phyloP scores from a whole-genome alignment of 2,888 invertebrate species.

The Lapara coniferarum region DNA sequence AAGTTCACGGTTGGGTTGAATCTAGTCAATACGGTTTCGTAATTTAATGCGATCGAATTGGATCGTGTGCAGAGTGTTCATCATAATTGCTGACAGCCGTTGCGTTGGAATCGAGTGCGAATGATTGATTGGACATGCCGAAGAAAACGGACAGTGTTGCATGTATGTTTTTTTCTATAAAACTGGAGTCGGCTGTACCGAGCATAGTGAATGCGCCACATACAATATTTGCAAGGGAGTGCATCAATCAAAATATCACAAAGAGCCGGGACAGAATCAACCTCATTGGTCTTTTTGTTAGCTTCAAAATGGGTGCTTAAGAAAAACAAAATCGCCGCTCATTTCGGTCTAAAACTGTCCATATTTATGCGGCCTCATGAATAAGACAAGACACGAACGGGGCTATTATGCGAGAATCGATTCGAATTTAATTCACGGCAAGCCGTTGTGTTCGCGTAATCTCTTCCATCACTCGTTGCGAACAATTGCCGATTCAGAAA shows the following conservation, averaged over 20 bases:
- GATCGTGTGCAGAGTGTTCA: slow-evolving; percentile 59
- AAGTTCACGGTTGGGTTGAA: slow-evolving; percentile 60
- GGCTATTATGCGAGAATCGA: slow-evolving; percentile 44
- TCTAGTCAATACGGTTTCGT: slow-evolving; percentile 58
- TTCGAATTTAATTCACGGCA: slow-evolving; percentile 44
- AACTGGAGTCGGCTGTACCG: slow-evolving; percentile 32
- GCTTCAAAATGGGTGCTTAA: not conserved
- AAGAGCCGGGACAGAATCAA: not conserved
- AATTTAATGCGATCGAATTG: slow-evolving; percentile 57
- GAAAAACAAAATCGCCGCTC: slow-evolving; percentile 36
- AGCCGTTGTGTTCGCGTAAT: slow-evolving; percentile 37
- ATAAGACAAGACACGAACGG: slow-evolving; percentile 50
- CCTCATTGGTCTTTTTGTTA: slow-evolving; percentile 9
- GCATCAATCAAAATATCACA: slow-evolving; percentile 42
- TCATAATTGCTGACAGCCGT: slow-evolving; percentile 61
- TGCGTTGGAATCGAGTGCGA: slow-evolving; percentile 51
- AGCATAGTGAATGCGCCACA: slow-evolving; percentile 29
- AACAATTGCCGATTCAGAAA: slow-evolving; percentile 40
- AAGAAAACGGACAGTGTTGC: slow-evolving; percentile 48
- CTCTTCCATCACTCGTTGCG: slow-evolving; percentile 36
- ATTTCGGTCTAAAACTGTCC: slow-evolving; percentile 41
- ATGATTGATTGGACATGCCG: slow-evolving; percentile 59
- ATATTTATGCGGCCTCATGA: slow-evolving; percentile 48
- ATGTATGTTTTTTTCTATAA: slow-evolving; percentile 36
- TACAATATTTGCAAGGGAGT: slow-evolving; percentile 42